Percentiles rank a stretch among this genome's conserved stretches.
Evolutionary conservation across 1,140 invertebrate species (phyloP).

Genomic region (Sycophila sp.): DNA sequence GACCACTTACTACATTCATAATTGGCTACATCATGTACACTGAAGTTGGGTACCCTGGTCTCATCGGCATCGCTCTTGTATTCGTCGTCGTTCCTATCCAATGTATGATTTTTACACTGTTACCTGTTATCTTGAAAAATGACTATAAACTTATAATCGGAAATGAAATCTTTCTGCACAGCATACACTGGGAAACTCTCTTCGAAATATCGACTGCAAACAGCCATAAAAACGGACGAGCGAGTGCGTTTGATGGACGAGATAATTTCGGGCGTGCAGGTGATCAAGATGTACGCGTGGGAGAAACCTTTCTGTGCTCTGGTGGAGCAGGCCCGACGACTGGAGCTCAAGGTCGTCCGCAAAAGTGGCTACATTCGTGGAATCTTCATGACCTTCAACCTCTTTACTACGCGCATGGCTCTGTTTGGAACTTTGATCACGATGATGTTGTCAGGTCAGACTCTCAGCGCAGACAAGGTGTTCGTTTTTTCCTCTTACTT

Average conservation of each 20-base stretch:
- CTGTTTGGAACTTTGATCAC: conserved; percentile 72
- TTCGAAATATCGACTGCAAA: conserved; percentile 70
- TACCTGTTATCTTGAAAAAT: background rate
- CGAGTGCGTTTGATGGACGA: conserved; percentile 81
- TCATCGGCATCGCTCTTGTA: conserved; percentile 75
- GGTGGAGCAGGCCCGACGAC: conserved; percentile 67
- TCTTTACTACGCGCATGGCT: conserved; percentile 74
- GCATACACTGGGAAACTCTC: conserved; percentile 74
- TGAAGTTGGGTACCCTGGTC: conserved; percentile 71
- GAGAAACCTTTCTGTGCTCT: conserved; percentile 74
- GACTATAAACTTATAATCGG: background rate
- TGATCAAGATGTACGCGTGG: conserved; percentile 86
- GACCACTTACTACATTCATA: conserved; percentile 71
- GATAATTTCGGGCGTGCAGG: conserved; percentile 74
- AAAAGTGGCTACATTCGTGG: conserved; percentile 75
- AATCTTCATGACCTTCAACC: conserved; percentile 75
- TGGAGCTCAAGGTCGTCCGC: conserved; percentile 71
- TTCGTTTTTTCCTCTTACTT: conserved; percentile 74
- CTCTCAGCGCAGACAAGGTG: conserved; percentile 68
- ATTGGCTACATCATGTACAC: conserved; percentile 72
- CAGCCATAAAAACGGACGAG: conserved; percentile 76
- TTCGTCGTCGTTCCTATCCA: conserved; percentile 78
- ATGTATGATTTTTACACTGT: conserved; percentile 60
- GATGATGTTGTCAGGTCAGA: conserved; percentile 66
- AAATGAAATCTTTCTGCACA: conserved; percentile 40